These are phyloP conservation scores for Clinocottus analis DNA, from an alignment of 2,113 vertebrate genomes.

Conservation along the genomic window DNA sequence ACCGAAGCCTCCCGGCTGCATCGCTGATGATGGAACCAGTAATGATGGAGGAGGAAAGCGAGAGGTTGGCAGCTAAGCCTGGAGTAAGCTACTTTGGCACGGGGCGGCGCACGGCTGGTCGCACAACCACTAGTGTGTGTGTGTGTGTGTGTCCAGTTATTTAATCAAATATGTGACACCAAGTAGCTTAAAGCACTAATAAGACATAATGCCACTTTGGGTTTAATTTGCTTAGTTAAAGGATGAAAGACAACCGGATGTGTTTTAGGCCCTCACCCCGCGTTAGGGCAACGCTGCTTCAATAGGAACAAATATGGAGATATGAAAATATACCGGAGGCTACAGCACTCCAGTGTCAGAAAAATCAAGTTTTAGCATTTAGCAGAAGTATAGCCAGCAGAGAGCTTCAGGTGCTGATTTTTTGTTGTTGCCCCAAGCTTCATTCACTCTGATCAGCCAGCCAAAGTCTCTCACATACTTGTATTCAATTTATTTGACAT, in stretches of 20 bases:
- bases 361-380: neutral
- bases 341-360: neutral
- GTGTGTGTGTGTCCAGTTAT: constrained; percentile 71
- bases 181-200: constrained; percentile 73
- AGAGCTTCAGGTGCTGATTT: no score
- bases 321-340: neutral
- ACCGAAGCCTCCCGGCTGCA: constrained; percentile 52
- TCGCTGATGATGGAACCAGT: constrained; percentile 69
- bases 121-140: constrained; percentile 31
- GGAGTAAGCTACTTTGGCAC: constrained; percentile 75
- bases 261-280: neutral
- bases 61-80: constrained; percentile 67
- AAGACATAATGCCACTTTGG: constrained; percentile 54
- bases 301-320: neutral
- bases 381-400: neutral
- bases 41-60: constrained; percentile 70
- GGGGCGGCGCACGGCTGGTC: constrained; percentile 53
- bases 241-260: constrained; percentile 28
- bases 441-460: no score
- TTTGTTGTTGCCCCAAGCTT: no score
- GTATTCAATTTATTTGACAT: no score
- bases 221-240: constrained; percentile 34
- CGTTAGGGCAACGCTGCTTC: neutral
- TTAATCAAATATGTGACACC: constrained; percentile 76
- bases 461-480: no score